phyloP scores from a whole-genome alignment of 2,888 invertebrate species.

The Volucella inanis region DNA sequence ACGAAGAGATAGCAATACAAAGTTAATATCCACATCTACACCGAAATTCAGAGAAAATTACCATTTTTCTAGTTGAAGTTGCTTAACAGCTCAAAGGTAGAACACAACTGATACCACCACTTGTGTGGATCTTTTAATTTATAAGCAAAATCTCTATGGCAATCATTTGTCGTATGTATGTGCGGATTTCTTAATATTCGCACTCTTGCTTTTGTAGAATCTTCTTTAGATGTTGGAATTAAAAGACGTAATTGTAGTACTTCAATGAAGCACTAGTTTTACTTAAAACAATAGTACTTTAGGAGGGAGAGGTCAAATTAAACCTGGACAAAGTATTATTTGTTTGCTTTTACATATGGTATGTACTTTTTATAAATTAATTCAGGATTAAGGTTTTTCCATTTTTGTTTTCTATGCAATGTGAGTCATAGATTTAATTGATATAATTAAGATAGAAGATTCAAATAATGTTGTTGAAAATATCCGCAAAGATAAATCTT shows the following conservation, averaged over 20 bases:
- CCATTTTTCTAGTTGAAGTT: constrained; percentile 58
- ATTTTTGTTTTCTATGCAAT: constrained; percentile 28
- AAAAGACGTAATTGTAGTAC: constrained; percentile 33
- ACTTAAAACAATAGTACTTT: constrained; percentile 46
- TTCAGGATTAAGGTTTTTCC: constrained; percentile 64
- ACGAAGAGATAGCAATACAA: constrained; percentile 6
- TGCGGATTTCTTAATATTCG: constrained; percentile 54
- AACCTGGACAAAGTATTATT: constrained; percentile 45
- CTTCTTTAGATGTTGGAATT: constrained; percentile 27
- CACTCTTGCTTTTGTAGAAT: constrained; percentile 8
- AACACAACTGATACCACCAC: constrained; percentile 69
- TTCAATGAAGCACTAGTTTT: constrained; percentile 36
- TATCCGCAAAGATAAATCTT: constrained; percentile 38
- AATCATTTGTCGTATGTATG: constrained; percentile 20
- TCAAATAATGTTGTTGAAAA: constrained; percentile 56
- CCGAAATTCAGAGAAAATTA: constrained; percentile 51
- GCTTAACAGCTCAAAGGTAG: constrained; percentile 62
- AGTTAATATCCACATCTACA: constrained; percentile 6
- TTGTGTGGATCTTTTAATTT: constrained; percentile 65
- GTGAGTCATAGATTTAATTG: constrained; percentile 58
- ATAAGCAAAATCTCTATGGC: constrained; percentile 50
- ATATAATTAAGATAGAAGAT: too few species aligned
- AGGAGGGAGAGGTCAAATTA: constrained; percentile 30
- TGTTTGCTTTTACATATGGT: not conserved
- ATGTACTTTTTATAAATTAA: not conserved